Evolutionary conservation across 2,797 vertebrate genomes (phyloP).

Genomic region (Pseudopleuronectes americanus): DNA sequence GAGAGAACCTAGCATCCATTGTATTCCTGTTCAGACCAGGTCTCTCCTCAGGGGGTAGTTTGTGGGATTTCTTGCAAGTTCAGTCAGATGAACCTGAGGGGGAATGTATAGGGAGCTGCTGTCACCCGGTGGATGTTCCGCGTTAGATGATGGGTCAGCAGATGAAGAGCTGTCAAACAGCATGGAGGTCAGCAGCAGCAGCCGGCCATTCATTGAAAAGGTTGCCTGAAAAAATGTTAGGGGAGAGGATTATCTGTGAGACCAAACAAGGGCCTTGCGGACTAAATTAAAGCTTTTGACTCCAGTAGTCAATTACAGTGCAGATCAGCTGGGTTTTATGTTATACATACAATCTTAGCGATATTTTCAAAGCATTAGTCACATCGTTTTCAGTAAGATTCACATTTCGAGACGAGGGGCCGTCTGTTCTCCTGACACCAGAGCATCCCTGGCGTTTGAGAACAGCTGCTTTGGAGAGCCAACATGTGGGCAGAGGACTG

Average conservation of each 20-base stretch:
- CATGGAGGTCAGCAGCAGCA: conserved; percentile 23
- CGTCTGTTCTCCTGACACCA: conserved; percentile 30
- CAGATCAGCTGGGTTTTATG: conserved; percentile 60
- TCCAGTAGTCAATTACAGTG: conserved; percentile 45
- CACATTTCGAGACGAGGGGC: conserved; percentile 7
- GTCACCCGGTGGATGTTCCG: conserved; percentile 36
- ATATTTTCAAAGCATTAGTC: conserved; percentile 28
- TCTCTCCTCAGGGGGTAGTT: conserved; percentile 46
- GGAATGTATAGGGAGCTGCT: conserved; percentile 37
- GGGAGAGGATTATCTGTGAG: conserved; percentile 53
- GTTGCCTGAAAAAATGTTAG: conserved; percentile 47
- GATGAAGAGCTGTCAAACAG: conserved; percentile 41
- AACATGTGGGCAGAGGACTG: conserved; percentile 56
- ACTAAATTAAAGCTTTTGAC: conserved; percentile 56
- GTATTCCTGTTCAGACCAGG: neutral
- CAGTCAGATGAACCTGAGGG: conserved; percentile 44
- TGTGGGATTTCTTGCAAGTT: conserved; percentile 53
- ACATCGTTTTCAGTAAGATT: conserved; percentile 10
- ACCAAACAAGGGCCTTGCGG: conserved; percentile 37
- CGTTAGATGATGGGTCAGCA: conserved; percentile 12
- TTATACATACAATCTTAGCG: conserved; percentile 59
- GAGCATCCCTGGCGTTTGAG: conserved; percentile 63
- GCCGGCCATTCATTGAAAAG: conserved; percentile 42
- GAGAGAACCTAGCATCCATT: conserved; percentile 17
- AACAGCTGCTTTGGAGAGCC: neutral